Conservation (phyloP, 2,888 invertebrate species). For the Cephus runcator region DNA sequence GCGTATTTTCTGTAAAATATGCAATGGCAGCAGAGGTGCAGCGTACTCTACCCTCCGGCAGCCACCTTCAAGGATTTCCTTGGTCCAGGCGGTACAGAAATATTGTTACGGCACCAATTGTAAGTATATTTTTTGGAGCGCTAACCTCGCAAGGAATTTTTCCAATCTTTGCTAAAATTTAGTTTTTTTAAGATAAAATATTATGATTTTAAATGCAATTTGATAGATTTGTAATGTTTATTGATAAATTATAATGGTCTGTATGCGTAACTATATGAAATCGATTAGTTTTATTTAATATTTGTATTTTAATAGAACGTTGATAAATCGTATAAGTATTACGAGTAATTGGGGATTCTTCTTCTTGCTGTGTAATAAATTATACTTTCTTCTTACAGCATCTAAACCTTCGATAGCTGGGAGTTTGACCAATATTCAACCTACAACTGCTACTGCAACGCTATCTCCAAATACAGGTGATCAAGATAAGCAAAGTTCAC, state of each 20-base stretch:
- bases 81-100: constrained; percentile 38
- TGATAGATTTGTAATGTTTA: too few species aligned
- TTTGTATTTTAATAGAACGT: too few species aligned
- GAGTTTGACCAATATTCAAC: constrained; percentile 49
- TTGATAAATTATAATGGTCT: too few species aligned
- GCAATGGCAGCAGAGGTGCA: constrained; percentile 39
- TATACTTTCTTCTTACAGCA: constrained; percentile 15
- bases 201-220: too few species aligned
- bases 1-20: constrained; percentile 49
- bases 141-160: constrained; percentile 38
- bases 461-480: neutral
- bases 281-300: too few species aligned
- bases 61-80: constrained; percentile 34
- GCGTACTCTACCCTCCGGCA: constrained; percentile 39
- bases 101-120: constrained; percentile 42
- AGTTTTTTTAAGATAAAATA: too few species aligned
- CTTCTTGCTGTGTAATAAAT: too few species aligned
- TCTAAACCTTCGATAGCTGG: constrained; percentile 47
- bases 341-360: too few species aligned
- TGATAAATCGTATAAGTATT: too few species aligned
- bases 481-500: constrained; percentile 32
- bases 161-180: too few species aligned
- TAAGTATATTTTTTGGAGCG: constrained; percentile 31
- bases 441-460: constrained; percentile 29
- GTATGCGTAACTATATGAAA: too few species aligned